Conservation (phyloP, 1,140 invertebrate species). For the Eumaeus atala region DNA sequence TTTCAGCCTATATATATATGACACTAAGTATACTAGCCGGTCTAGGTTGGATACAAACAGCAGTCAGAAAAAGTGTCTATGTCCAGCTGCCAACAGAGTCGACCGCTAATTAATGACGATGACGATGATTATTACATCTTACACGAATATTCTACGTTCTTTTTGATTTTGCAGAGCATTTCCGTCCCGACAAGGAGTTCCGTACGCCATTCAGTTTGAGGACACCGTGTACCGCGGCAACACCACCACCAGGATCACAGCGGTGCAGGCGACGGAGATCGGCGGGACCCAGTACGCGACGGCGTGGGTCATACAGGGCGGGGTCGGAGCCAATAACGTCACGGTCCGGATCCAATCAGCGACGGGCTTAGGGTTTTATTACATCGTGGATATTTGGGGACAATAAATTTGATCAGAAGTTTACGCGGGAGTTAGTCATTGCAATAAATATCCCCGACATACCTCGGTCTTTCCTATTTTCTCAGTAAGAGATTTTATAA, state of each 20-base stretch:
- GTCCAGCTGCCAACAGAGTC: too few relatives aligned
- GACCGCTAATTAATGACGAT: too few relatives aligned
- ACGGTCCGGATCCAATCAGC: conserved; percentile 25
- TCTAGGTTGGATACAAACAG: too few relatives aligned
- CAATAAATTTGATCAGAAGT: conserved; percentile 14
- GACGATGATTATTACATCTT: too few relatives aligned
- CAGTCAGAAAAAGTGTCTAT: too few relatives aligned
- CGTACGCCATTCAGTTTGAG: conserved; percentile 20
- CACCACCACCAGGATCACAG: conserved; percentile 17
- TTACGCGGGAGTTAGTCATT: too few relatives aligned
- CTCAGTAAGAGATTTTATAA: too few relatives aligned
- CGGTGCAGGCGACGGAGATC: conserved; percentile 14
- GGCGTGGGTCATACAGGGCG: conserved; percentile 15
- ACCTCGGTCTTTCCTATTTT: too few relatives aligned
- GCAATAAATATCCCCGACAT: too few relatives aligned
- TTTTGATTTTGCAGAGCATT: not conserved
- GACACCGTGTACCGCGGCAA: conserved; percentile 21
- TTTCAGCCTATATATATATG: too few relatives aligned
- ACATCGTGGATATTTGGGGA: conserved; percentile 27
- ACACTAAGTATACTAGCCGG: too few relatives aligned
- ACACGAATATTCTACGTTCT: too few relatives aligned
- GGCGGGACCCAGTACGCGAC: conserved; percentile 14
- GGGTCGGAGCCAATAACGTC: conserved; percentile 17
- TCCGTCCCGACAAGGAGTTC: not conserved
- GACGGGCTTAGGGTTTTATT: conserved; percentile 25